Evolutionary conservation across 2,797 vertebrate species (phyloP).

Genomic region (Eulemur mongoz): DNA sequence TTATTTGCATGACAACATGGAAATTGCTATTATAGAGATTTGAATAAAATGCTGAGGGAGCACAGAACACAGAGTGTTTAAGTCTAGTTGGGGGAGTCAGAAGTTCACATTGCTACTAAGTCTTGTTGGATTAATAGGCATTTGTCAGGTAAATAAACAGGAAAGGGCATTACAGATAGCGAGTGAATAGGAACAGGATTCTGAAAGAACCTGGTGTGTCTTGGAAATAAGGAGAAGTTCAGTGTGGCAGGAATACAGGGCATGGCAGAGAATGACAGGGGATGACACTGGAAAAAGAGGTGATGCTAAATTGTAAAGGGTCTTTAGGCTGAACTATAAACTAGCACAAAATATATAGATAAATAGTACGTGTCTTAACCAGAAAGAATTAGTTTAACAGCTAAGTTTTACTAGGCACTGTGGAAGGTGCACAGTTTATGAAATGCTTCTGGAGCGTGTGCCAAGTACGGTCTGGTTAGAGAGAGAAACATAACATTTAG

Average conservation of each 20-base stretch:
- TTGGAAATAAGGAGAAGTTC: slow-evolving; percentile 32
- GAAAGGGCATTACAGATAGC: background rate
- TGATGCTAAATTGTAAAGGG: background rate
- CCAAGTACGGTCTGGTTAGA: slow-evolving; percentile 16
- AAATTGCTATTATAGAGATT: slow-evolving; percentile 28
- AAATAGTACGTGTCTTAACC: slow-evolving; percentile 21
- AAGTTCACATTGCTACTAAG: slow-evolving; percentile 52
- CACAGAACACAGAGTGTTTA: background rate
- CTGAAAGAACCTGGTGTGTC: slow-evolving; percentile 20
- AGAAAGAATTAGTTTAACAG: slow-evolving; percentile 43
- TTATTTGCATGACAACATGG: slow-evolving; percentile 31
- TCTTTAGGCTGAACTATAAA: slow-evolving; percentile 44
- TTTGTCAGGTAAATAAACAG: slow-evolving; percentile 47
- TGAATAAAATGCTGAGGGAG: slow-evolving; percentile 32
- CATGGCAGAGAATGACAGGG: background rate
- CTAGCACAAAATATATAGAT: slow-evolving; percentile 7
- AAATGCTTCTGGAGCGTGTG: slow-evolving; percentile 30
- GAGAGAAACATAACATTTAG: background rate
- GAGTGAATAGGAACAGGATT: background rate
- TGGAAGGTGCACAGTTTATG: slow-evolving; percentile 50
- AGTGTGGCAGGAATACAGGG: background rate
- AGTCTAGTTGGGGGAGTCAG: slow-evolving; percentile 53
- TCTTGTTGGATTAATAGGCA: slow-evolving; percentile 8
- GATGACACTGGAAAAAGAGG: background rate
- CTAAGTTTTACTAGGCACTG: slow-evolving; percentile 1